Evolutionary conservation across 1,140 invertebrate species (phyloP).

Genomic region (Aphaenogaster floridana): DNA sequence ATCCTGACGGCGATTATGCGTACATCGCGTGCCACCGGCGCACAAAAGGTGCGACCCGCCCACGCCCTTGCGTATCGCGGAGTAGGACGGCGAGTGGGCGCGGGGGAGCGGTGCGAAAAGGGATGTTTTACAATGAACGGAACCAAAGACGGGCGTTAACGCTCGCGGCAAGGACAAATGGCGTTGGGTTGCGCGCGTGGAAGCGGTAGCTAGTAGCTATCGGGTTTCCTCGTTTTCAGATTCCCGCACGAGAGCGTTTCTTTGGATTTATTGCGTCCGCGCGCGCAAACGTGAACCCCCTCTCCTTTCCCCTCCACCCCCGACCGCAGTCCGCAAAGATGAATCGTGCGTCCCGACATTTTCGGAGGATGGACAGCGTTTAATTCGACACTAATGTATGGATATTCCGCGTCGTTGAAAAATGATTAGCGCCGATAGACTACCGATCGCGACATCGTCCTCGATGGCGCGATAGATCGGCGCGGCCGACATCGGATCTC

Average conservation of each 20-base stretch:
- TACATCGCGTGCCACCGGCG: conserved; percentile 84
- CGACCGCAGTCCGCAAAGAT: background rate
- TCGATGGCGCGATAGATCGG: conserved; percentile 63
- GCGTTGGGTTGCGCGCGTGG: conserved; percentile 69
- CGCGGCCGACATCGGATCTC: conserved; percentile 61
- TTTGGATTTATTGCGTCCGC: conserved; percentile 57
- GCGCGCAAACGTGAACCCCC: background rate
- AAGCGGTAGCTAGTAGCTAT: conserved; percentile 34
- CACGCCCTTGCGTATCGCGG: conserved; percentile 61
- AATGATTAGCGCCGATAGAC: conserved; percentile 65
- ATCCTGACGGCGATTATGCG: conserved; percentile 82
- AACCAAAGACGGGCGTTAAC: conserved; percentile 81
- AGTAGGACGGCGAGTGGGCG: conserved; percentile 62
- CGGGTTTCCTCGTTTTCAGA: conserved; percentile 54
- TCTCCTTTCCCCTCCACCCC: background rate
- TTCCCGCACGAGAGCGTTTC: conserved; percentile 61
- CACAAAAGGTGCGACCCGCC: conserved; percentile 78
- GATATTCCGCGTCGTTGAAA: conserved; percentile 23
- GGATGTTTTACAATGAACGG: conserved; percentile 85
- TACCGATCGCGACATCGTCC: conserved; percentile 38
- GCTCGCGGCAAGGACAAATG: conserved; percentile 81
- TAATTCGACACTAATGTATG: conserved; percentile 40
- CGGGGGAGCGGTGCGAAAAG: conserved; percentile 78
- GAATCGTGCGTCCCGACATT: conserved; percentile 4
- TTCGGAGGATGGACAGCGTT: background rate